These are phyloP conservation scores for Hippopotamyrus pictus DNA, from an alignment of 2,797 vertebrate genomes.

Conservation along the genomic window DNA sequence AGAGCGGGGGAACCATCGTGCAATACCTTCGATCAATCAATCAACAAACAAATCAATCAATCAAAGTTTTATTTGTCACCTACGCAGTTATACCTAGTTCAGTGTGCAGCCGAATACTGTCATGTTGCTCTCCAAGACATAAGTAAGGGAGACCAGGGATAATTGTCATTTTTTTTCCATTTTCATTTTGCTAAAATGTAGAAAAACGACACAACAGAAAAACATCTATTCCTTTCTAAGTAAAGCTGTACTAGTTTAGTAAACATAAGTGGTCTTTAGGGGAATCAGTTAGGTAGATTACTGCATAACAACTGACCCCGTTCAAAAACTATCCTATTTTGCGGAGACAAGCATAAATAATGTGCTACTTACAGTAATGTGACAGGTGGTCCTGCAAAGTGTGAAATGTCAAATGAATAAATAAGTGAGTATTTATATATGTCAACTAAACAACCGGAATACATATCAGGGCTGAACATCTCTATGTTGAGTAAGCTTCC, in stretches of 20 bases:
- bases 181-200: not conserved
- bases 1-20: constrained; percentile 18
- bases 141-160: not conserved
- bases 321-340: not conserved
- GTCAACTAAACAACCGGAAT: not conserved
- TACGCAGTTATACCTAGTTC: not conserved
- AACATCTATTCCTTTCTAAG: not conserved
- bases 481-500: not conserved
- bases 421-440: not conserved
- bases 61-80: not conserved
- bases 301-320: not conserved
- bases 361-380: not conserved
- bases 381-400: not conserved
- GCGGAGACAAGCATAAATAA: not conserved
- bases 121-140: not conserved
- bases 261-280: not conserved
- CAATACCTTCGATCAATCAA: not conserved
- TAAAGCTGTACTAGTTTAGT: not conserved
- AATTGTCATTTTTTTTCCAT: not conserved
- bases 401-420: not conserved
- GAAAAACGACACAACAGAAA: not conserved
- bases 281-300: not conserved
- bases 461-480: not conserved
- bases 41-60: not conserved
- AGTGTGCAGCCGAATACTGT: not conserved